Percentiles rank a stretch among this genome's conserved stretches.
Evolutionary conservation across 2,888 invertebrate genomes (phyloP).

Genomic region (Conistra vaccinii): DNA sequence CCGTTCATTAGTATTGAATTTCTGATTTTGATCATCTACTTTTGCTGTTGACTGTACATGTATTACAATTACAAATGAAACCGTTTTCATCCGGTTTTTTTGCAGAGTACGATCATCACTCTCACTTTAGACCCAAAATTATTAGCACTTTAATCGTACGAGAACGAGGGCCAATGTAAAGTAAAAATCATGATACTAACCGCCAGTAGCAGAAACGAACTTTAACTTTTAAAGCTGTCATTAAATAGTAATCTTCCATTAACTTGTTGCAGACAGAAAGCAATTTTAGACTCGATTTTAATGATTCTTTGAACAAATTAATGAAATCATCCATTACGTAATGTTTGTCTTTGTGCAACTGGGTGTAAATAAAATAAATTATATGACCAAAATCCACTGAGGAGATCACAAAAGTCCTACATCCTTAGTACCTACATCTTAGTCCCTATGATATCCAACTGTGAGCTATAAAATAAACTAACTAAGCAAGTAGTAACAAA

Average conservation of each 20-base stretch:
- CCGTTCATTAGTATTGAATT: no score
- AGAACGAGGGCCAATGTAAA: not conserved
- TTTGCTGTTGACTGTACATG: no score
- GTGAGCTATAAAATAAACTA: constrained; percentile 23
- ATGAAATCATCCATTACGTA: no score
- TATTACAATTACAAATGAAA: constrained; percentile 10
- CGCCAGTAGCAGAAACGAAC: no score
- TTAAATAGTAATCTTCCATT: no score
- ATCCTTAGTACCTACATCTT: not conserved
- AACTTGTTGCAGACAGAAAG: no score
- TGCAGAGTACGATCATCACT: constrained; percentile 15
- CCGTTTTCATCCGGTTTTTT: constrained; percentile 40
- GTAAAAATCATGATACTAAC: not conserved
- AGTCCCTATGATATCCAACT: not conserved
- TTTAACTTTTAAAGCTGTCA: no score
- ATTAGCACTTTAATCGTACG: not conserved
- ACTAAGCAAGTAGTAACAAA: constrained; percentile 21
- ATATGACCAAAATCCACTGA: not conserved
- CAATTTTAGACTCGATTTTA: no score
- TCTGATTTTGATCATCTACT: no score
- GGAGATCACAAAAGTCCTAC: not conserved
- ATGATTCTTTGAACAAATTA: no score
- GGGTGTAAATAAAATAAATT: not conserved
- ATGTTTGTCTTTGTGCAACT: no score
- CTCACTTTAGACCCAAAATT: constrained; percentile 36